Evolutionary conservation across 1,140 invertebrate genomes (phyloP).

Genomic region (Fopius arisanus): DNA sequence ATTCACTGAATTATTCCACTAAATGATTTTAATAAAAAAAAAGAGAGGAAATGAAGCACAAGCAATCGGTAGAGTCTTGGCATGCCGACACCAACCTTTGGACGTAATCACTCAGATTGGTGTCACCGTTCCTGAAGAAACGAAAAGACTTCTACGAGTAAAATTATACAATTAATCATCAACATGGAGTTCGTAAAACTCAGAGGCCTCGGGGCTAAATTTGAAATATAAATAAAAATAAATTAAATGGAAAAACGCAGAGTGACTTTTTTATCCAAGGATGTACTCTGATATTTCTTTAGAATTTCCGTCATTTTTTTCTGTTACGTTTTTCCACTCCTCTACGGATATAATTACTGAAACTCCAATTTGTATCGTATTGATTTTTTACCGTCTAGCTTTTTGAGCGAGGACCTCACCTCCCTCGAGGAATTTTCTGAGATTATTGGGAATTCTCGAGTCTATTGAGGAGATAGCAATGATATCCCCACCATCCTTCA

Average conservation of each 20-base stretch:
- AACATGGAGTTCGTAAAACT: not conserved
- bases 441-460: conserved; percentile 67
- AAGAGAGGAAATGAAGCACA: not conserved
- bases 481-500: conserved; percentile 66
- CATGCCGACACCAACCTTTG: conserved; percentile 51
- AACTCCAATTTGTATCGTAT: too few relatives aligned
- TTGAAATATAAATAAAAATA: not conserved
- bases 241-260: not conserved
- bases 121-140: conserved; percentile 50
- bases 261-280: not conserved
- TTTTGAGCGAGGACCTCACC: conserved; percentile 64
- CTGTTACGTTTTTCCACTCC: not conserved
- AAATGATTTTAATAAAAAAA: not conserved
- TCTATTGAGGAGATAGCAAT: conserved; percentile 69
- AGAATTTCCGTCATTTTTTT: not conserved
- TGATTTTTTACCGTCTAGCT: conserved; percentile 65
- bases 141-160: conserved; percentile 30
- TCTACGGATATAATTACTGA: not conserved
- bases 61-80: not conserved
- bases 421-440: conserved; percentile 68
- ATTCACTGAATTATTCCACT: not conserved
- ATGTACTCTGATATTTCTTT: too few relatives aligned
- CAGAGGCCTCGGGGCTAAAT: too few relatives aligned
- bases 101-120: conserved; percentile 45
- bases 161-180: conserved; percentile 12